Percentiles rank a stretch among this genome's conserved stretches.
These are phyloP conservation scores for Chaenocephalus aceratus DNA, from an alignment of 2,113 vertebrate genomes.

Conservation along the genomic window DNA sequence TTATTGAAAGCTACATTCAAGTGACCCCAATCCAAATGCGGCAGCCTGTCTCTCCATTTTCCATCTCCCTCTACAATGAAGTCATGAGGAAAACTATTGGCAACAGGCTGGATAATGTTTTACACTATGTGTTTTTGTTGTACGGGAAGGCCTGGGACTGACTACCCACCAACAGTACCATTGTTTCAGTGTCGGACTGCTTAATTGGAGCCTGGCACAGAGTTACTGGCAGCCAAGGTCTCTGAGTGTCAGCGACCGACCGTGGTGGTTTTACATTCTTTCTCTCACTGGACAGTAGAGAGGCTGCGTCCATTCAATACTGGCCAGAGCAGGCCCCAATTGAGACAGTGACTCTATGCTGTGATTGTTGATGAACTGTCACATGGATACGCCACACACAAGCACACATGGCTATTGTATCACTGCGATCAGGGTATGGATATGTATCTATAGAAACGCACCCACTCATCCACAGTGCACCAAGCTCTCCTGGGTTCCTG, in stretches of 20 bases:
- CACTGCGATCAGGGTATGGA: constrained; percentile 18
- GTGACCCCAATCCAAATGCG: not conserved
- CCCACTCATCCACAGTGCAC: constrained; percentile 2
- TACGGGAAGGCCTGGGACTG: constrained; percentile 34
- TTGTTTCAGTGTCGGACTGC: constrained; percentile 54
- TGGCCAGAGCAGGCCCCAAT: constrained; percentile 20
- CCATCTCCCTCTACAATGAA: constrained; percentile 11
- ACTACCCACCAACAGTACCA: constrained; percentile 41
- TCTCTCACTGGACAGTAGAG: constrained; percentile 29
- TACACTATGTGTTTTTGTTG: constrained; percentile 8
- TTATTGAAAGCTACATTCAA: constrained; percentile 11
- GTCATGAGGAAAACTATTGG: constrained; percentile 31
- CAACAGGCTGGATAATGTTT: not conserved
- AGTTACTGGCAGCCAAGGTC: constrained; percentile 8
- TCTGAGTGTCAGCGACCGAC: not conserved
- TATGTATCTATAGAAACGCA: constrained; percentile 53
- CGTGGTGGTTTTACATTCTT: constrained; percentile 41
- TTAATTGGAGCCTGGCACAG: constrained; percentile 64
- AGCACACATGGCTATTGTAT: constrained; percentile 17
- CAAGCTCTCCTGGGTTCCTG: constrained; percentile 34
- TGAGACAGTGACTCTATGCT: constrained; percentile 24
- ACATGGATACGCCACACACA: constrained; percentile 19
- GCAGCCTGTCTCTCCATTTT: not conserved
- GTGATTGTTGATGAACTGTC: constrained; percentile 19
- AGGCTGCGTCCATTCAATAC: constrained; percentile 47